Percentiles rank a stretch among this genome's conserved stretches.
Conservation (phyloP, 2,113 vertebrate genomes). For the Neofelis nebulosa region DNA sequence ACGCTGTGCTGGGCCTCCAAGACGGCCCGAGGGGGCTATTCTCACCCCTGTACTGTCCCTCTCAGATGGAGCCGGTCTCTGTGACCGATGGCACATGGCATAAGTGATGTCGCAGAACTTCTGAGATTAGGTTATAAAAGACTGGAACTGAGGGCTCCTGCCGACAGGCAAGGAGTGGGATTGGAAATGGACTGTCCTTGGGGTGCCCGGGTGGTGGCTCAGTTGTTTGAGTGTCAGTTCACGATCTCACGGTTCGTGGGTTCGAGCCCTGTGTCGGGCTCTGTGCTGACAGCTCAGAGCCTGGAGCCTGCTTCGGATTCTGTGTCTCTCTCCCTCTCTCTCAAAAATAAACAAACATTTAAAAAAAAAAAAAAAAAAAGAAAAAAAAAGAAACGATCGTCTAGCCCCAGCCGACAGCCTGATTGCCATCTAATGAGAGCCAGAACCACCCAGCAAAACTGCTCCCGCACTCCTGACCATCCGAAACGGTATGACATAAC, state of each 20-base stretch:
- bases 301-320: too few species aligned
- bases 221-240: too few species aligned
- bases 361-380: too few species aligned
- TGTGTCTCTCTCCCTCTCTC: too few species aligned
- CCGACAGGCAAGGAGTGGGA: fast-evolving
- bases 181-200: too few species aligned
- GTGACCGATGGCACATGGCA: fast-evolving
- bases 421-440: fast-evolving
- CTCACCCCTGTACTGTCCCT: neutral
- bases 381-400: too few species aligned
- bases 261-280: too few species aligned
- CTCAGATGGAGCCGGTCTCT: fast-evolving
- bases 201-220: too few species aligned
- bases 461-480: neutral
- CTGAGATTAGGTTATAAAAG: fast-evolving
- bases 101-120: fast-evolving
- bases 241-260: too few species aligned
- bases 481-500: neutral
- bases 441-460: neutral
- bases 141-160: neutral
- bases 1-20: neutral
- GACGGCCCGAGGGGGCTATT: fast-evolving
- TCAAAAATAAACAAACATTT: too few species aligned
- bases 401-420: neutral
- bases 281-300: too few species aligned